These are phyloP conservation scores for Actenoides hombroni DNA, from an alignment of 2,113 vertebrate genomes.

Conservation along the genomic window DNA sequence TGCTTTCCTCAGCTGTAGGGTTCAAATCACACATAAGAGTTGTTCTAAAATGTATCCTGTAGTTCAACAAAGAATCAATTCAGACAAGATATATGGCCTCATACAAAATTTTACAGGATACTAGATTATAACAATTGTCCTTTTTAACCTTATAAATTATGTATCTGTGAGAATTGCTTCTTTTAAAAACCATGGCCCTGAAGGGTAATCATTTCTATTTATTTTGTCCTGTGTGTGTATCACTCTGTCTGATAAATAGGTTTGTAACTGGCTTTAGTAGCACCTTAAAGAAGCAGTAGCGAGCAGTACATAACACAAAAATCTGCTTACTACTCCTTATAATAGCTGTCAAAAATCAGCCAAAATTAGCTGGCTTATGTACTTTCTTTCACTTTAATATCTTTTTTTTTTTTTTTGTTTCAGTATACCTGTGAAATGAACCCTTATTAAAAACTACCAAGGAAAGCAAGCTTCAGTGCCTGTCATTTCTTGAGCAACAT, in stretches of 20 bases:
- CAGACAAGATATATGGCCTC: neutral
- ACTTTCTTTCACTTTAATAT: neutral
- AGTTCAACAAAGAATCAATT: slow-evolving; percentile 42
- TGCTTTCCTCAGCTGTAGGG: neutral
- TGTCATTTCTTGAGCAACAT: neutral
- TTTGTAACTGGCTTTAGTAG: neutral
- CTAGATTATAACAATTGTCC: slow-evolving; percentile 17
- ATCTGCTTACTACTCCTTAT: neutral
- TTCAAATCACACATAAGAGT: neutral
- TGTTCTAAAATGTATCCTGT: slow-evolving; percentile 11
- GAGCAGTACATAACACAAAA: neutral
- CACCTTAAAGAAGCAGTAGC: neutral
- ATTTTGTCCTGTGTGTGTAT: neutral
- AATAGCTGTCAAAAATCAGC: neutral
- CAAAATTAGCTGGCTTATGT: neutral
- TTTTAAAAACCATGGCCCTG: neutral
- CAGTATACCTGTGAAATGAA: neutral
- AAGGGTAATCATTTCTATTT: slow-evolving; percentile 37
- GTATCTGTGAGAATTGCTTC: slow-evolving; percentile 19
- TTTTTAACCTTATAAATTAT: slow-evolving; percentile 51
- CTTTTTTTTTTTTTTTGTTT: neutral
- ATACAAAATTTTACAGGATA: slow-evolving; percentile 18
- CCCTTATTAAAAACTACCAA: neutral
- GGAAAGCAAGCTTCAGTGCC: neutral
- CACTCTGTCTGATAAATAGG: neutral